These are phyloP conservation scores for Empis livida DNA, from an alignment of 2,888 invertebrate genomes.

Conservation along the genomic window DNA sequence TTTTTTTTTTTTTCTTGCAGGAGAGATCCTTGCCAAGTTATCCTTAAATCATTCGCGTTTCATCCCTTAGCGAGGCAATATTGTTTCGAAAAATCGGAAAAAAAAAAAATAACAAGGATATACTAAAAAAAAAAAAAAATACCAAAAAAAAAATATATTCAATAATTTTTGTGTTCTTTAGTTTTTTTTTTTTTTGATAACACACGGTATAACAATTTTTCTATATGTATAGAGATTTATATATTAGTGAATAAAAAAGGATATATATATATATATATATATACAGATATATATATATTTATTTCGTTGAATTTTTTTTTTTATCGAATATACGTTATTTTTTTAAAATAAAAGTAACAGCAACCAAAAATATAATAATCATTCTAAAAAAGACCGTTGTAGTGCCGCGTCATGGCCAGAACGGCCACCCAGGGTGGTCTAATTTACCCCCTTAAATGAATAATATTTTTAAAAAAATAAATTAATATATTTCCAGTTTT, in stretches of 20 bases:
- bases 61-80: slow-evolving; percentile 20
- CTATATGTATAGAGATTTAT: no score
- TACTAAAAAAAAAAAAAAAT: neutral
- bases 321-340: no score
- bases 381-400: slow-evolving; percentile 13
- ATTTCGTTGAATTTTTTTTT: no score
- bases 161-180: neutral
- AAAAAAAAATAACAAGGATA: neutral
- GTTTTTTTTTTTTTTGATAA: neutral
- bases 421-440: slow-evolving; percentile 19
- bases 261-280: no score
- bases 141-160: neutral
- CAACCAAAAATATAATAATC: neutral
- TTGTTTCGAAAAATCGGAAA: slow-evolving; percentile 1
- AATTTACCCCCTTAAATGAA: slow-evolving; percentile 13
- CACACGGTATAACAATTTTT: no score
- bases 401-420: slow-evolving; percentile 19
- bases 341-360: neutral
- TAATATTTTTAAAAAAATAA: no score
- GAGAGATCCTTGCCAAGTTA: slow-evolving; percentile 11
- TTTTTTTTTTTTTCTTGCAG: slow-evolving; percentile 1
- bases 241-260: no score
- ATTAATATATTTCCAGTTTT: no score
- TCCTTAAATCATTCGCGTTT: slow-evolving; percentile 21
- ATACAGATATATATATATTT: no score